Base-by-base conservation (phyloP, 1,140 invertebrate genomes). In the Tribolium madens region DNA sequence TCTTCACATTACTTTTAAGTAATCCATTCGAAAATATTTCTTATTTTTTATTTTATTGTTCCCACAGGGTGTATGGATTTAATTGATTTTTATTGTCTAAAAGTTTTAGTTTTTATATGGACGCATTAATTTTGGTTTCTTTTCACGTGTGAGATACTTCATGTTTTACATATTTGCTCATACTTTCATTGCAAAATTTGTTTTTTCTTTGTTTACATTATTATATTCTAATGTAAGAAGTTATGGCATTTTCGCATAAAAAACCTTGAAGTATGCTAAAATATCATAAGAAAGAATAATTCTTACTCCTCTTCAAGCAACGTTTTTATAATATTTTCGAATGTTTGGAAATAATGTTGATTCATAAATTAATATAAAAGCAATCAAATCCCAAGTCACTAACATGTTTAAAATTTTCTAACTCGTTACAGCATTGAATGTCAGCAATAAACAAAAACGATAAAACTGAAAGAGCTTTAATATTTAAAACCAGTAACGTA, bases 1-100 rank as follows among this genome's bases (percentile, higher is more conserved):
- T 78, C 77, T 69, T 64, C 48, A 33, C 69, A 69, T 57, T 73
- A 76, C 10, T 57, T 72, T 46, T 77, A 72, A 73, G 60, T 72
- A 14, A 71, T 64, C 15, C 50, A 73, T 78, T 78, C 76, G 76
- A 78, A 78, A 78, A 78, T 78, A 75, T 78, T 75, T 64, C 7
- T 50, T 26, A 3, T 5, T 50, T 57, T 17, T 18, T 57, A 2
- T 57, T 18, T 17, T 21, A 18, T 57, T 57, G 52, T 52, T 47
- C 52, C 14, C 14, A 57, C 52, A 21, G 52, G 17, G 52, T 18
- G 6, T 57, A 21, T 18, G 10, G 18, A 57, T 10, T 18, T 10
- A 21, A 53, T 13, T 17, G 10, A 17, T 50, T 50, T 17, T 47
- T 14, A n/a, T 47, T 14, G 9, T 1, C 46, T 47, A n/a, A n/a